Evolutionary conservation across 2,888 invertebrate species (phyloP), one percentile per base, ranked within the genome.

Genomic region (Drosophila atripex): DNA sequence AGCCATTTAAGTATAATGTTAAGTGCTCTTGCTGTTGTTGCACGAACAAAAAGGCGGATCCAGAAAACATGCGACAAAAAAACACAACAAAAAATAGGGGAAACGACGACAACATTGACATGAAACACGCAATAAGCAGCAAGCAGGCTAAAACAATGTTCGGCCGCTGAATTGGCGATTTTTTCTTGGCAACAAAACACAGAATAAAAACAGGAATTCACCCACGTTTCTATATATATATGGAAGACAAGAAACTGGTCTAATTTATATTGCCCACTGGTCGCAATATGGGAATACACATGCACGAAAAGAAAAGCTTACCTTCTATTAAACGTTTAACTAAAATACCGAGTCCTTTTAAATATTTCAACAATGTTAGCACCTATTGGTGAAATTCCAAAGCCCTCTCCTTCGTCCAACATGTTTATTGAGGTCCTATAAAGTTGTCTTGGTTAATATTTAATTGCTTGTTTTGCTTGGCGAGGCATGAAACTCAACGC

Each of bases 1-100:
- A 72, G 72, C 72, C 75, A 88, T 88, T 80, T 86, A 84, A 88
- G 78, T 71, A 88, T 68, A 80, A 77, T 84, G 87, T 80, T 80
- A 70, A 73, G 69, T 73, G 82, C 61, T 53, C 56, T 58, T 74
- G 52, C 55, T 60, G 39, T 28, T 47, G 82, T 63, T 64, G 78
- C 56, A 51, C 57, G 68, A 77, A 87, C 86, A 87, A 75, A 70
- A 87, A 82, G 85, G 72, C 76, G 83, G 76, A 82, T 70, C 63
- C 76, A 60, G 54, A 70, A 76, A 82, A 78, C 86, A 82, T 69
- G 88, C 78, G 64, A 63, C 72, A 66, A 69, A 41, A 41, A 35
- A 28, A 35, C 46, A 28, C 11, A 68, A 39, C 43, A 68, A 64
- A 52, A 59, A 38, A 47, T 60, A 54, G 49, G 9, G 7, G 28